These are phyloP conservation scores for Euphonia xanthogaster DNA, from an alignment of 2,797 vertebrate species.

Conservation along the genomic window DNA sequence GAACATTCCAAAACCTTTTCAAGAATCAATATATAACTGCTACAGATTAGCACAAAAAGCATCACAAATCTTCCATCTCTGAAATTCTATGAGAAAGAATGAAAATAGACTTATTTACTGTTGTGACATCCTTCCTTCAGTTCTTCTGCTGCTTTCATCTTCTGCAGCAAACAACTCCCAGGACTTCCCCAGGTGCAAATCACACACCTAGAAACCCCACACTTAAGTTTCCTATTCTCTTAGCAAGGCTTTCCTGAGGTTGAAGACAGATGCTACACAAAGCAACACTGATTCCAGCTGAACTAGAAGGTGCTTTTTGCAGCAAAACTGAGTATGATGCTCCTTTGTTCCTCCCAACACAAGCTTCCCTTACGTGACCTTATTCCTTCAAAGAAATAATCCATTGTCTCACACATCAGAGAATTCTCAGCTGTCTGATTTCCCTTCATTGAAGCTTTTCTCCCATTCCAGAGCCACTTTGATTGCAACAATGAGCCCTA, in stretches of 20 bases:
- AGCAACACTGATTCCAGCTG: background rate
- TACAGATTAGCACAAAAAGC: background rate
- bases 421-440: background rate
- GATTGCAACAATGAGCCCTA: background rate
- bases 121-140: background rate
- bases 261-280: background rate
- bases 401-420: background rate
- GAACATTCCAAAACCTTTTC: background rate
- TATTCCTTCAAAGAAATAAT: slow-evolving; percentile 16
- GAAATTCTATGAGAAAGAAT: background rate
- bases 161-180: background rate
- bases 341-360: background rate
- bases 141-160: background rate
- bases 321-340: background rate
- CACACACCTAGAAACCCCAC: background rate
- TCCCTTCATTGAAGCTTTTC: background rate
- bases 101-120: background rate
- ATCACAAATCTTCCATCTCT: background rate
- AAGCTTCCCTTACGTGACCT: background rate
- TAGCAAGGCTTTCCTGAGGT: background rate
- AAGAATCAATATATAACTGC: background rate
- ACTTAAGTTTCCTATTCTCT: background rate
- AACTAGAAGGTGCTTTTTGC: background rate
- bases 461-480: background rate
- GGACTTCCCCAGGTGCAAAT: background rate